These are phyloP conservation scores for Liasis olivaceus DNA, from an alignment of 2,797 vertebrate genomes.

Conservation along the genomic window DNA sequence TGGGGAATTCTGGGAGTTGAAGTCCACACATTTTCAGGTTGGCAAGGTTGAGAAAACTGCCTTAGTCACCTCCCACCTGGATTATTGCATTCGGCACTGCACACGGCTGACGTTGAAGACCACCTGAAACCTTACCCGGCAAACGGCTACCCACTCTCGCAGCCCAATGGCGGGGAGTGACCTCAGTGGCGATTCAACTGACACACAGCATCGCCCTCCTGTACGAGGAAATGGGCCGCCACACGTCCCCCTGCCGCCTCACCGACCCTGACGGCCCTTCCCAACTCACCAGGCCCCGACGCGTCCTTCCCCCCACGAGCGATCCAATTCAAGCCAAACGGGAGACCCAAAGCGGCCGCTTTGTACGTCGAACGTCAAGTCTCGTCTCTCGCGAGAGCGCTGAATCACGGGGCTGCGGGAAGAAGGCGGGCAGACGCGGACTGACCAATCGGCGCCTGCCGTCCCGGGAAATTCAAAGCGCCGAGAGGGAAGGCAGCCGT, in stretches of 20 bases:
- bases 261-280: too few species aligned
- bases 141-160: background rate
- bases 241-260: background rate
- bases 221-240: background rate
- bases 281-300: background rate
- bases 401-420: background rate
- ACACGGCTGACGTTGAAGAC: background rate
- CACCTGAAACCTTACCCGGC: background rate
- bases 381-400: background rate
- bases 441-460: background rate
- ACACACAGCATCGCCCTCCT: background rate
- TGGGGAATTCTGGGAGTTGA: background rate
- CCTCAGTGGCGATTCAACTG: background rate
- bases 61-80: background rate
- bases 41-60: background rate
- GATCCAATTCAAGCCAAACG: background rate
- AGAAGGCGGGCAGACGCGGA: background rate
- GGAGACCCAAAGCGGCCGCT: accelerated
- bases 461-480: background rate
- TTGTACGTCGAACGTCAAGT: accelerated
- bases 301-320: accelerated
- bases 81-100: background rate
- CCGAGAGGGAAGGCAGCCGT: background rate
- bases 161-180: background rate
- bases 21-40: background rate